Evolutionary conservation across 2,888 invertebrate species (phyloP).

Genomic region (Lysandra coridon): DNA sequence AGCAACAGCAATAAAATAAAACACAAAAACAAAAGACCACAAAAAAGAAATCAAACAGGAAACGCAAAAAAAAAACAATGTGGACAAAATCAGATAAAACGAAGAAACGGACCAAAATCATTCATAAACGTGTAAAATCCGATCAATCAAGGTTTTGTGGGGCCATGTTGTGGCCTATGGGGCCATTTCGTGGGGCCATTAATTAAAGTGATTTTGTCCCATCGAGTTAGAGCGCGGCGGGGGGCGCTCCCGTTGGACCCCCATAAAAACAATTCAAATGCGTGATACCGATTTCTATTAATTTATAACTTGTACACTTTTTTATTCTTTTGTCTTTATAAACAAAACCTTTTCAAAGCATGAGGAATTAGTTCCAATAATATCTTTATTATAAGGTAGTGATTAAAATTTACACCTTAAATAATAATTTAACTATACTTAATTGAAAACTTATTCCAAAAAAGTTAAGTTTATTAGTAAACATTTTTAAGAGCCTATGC

Average conservation of each 20-base stretch:
- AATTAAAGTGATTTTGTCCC: constrained; percentile 21
- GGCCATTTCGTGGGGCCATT: constrained; percentile 5
- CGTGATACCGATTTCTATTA: constrained; percentile 11
- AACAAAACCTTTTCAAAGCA: neutral
- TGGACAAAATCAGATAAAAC: neutral
- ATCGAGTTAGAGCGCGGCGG: constrained; percentile 23
- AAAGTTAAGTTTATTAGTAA: no score
- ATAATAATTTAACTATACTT: no score
- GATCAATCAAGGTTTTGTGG: constrained; percentile 9
- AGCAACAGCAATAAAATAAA: neutral
- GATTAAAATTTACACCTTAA: no score
- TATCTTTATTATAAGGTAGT: no score
- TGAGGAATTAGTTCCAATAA: no score
- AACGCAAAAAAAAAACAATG: constrained; percentile 9
- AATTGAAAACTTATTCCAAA: no score
- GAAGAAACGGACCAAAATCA: constrained; percentile 19
- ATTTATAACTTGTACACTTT: constrained; percentile 9
- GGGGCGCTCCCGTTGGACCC: constrained; percentile 1
- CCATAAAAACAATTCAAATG: constrained; percentile 22
- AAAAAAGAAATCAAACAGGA: neutral
- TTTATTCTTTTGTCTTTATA: neutral
- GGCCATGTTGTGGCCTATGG: neutral
- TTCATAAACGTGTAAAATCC: constrained; percentile 33
- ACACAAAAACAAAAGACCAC: neutral
- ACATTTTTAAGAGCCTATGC: no score